Conservation (phyloP, 1,140 invertebrate genomes). For the Temnothorax longispinosus region DNA sequence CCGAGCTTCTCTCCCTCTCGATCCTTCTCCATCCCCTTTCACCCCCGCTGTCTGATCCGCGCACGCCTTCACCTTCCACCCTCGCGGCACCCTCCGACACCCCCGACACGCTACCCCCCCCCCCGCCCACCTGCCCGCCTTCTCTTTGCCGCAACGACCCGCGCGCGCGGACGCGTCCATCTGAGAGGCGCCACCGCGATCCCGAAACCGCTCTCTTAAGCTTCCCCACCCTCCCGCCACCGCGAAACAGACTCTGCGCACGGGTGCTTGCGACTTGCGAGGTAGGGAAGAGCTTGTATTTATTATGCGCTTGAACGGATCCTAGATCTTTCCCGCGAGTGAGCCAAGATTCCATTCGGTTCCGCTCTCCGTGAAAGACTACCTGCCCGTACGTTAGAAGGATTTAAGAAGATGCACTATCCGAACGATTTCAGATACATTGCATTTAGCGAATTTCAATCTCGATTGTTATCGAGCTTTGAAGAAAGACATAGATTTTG, state of each 20-base stretch:
- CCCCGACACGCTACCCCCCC: slow-evolving; percentile 30
- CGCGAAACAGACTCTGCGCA: slow-evolving; percentile 16
- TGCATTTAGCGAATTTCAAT: slow-evolving; percentile 29
- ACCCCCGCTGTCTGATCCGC: slow-evolving; percentile 29
- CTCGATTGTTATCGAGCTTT: slow-evolving; percentile 20
- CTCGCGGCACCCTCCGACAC: slow-evolving; percentile 12
- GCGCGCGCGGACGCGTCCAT: slow-evolving; percentile 52
- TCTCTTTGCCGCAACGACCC: not conserved
- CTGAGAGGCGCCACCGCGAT: slow-evolving; percentile 54
- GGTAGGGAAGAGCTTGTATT: slow-evolving; percentile 44
- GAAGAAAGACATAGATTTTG: not conserved
- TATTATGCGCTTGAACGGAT: slow-evolving; percentile 56
- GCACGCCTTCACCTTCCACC: slow-evolving; percentile 39
- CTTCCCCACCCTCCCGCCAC: slow-evolving; percentile 6
- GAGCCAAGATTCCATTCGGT: slow-evolving; percentile 38
- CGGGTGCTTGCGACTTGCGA: too few species aligned
- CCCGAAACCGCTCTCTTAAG: slow-evolving; percentile 52
- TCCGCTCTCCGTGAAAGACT: slow-evolving; percentile 12
- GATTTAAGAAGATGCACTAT: slow-evolving; percentile 41
- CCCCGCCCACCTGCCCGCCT: not conserved
- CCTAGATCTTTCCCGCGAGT: slow-evolving; percentile 38
- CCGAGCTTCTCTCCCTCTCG: slow-evolving; percentile 53
- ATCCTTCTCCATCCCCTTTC: slow-evolving; percentile 31
- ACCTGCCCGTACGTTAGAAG: slow-evolving; percentile 25
- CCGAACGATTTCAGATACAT: slow-evolving; percentile 15